These are phyloP conservation scores for Sarcophilus harrisii DNA, from an alignment of 2,797 vertebrate genomes.

Conservation along the genomic window DNA sequence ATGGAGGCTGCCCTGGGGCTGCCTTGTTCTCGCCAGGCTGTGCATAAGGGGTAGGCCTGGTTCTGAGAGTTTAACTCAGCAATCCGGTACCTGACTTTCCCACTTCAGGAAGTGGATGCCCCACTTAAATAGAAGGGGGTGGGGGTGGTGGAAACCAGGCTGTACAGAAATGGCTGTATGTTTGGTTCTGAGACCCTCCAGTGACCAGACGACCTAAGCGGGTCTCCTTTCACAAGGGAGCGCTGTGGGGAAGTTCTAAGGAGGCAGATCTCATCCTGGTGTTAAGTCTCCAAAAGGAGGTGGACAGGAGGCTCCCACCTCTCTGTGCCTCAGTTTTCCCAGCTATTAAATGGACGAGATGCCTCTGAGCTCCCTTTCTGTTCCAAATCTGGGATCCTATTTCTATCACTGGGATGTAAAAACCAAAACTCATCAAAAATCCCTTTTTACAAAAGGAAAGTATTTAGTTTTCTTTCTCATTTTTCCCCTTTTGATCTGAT, in stretches of 20 bases:
- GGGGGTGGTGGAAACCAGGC: neutral
- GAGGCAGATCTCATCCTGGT: neutral
- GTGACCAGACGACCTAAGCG: neutral
- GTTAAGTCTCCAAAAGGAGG: neutral
- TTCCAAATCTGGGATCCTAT: neutral
- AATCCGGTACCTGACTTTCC: no score
- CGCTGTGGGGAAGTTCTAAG: neutral
- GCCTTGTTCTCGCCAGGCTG: neutral
- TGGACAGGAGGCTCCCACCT: neutral
- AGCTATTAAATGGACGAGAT: neutral
- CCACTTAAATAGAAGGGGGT: no score
- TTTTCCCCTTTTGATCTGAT: no score
- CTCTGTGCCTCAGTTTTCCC: neutral
- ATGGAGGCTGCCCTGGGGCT: neutral
- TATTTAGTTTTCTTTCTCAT: no score
- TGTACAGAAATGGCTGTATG: accelerated
- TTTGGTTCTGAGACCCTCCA: neutral
- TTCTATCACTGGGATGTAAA: neutral
- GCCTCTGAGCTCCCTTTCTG: neutral
- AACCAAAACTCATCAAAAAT: neutral
- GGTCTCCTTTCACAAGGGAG: neutral
- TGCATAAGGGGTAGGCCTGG: no score
- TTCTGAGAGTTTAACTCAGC: no score
- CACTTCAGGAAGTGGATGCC: no score
- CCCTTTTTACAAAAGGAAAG: neutral